Evolutionary conservation across 2,113 vertebrate species (phyloP), one percentile per base, ranked within the genome.

Genomic region (Ammodytes dubius): DNA sequence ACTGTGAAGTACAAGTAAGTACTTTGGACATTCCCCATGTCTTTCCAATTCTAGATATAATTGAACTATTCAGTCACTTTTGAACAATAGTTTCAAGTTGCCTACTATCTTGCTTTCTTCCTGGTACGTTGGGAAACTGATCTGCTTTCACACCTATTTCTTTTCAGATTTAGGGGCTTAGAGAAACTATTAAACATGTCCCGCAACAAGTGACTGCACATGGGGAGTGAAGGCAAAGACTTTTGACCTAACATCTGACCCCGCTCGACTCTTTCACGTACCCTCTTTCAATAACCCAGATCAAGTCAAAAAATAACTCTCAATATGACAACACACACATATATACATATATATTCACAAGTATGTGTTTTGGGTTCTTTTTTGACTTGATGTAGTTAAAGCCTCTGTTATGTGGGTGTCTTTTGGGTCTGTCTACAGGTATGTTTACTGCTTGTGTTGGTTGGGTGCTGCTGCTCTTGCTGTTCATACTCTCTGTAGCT

Each of bases 1-100:
- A 98, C 96, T 1, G 96, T 99, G 76, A 97, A 93, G 76, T 85
- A 98, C 94, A 99, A 99, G 97, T 99, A 95, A 95, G 98, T 96
- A 59, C 27, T 73, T 27, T 27, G 27, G 1, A 68, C 40, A 46
- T 77, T 61, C 73, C 8, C 5, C n/a, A 6, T 19, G 27, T 27
- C 27, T 27, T 61, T 58, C 15, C 13, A 0, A 2, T 27, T 46
- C 7, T 43, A 59, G 3, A 3, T 50, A 15, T 49, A 9, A 39
- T 40, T 58, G 15, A 70, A 56, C 43, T 63, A 0, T 74, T 45
- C 64, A 39, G 47, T 63, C 6, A 53, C 70, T 85, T 72, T 70
- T 14, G 27, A 71, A 46, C 9, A 57, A 37, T 45, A 75, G 4
- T 37, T 27, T 27, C 27, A 49, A 9, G 15, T 17, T 69, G 10